These are phyloP conservation scores for Struthio camelus DNA, from an alignment of 2,113 vertebrate species.

Conservation along the genomic window DNA sequence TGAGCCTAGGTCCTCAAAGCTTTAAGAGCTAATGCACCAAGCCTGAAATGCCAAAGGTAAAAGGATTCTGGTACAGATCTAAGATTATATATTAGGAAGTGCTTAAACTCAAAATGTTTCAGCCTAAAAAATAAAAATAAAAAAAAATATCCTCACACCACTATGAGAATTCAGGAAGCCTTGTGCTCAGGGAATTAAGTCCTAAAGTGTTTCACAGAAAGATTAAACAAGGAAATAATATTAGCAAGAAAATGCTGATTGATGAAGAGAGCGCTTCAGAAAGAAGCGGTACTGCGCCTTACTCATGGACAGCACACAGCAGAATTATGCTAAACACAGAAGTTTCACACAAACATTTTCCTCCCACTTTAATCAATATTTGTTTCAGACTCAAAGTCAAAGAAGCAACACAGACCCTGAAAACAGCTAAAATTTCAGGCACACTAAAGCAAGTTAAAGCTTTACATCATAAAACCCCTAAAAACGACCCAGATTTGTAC, in stretches of 20 bases:
- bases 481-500: neutral
- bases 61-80: neutral
- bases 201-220: neutral
- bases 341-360: neutral
- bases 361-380: neutral
- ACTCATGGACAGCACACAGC: neutral
- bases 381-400: slow-evolving; percentile 13
- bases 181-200: neutral
- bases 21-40: neutral
- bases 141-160: too few species aligned
- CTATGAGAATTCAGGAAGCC: neutral
- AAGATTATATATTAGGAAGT: too few species aligned
- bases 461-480: neutral
- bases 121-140: neutral
- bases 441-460: neutral
- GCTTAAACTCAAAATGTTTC: neutral
- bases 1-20: neutral
- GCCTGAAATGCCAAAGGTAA: neutral
- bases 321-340: neutral
- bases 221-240: neutral
- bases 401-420: neutral
- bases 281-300: neutral
- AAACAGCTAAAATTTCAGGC: neutral
- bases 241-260: neutral
- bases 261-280: neutral